A percentile compares a stretch with the other conserved stretches of the same genome.
Conservation (phyloP, 2,797 vertebrate genomes). For the Sus cebifrons region DNA sequence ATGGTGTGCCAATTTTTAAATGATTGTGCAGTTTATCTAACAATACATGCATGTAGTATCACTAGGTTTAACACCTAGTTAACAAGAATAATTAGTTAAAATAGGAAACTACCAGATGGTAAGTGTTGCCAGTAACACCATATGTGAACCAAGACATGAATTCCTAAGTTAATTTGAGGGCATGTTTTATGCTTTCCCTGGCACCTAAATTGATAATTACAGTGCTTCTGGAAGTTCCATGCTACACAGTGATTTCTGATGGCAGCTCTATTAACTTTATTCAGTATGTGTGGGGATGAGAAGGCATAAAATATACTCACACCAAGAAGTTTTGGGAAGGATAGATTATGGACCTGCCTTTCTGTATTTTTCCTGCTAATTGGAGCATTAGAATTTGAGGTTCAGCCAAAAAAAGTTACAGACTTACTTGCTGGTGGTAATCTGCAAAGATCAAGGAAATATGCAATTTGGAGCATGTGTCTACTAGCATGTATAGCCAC, state of each 20-base stretch:
- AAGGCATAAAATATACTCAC: background rate
- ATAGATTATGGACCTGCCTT: background rate
- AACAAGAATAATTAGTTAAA: constrained; percentile 71
- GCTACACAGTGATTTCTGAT: background rate
- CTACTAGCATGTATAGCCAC: too few relatives aligned
- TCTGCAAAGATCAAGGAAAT: background rate
- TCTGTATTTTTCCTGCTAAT: background rate
- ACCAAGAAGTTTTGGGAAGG: background rate
- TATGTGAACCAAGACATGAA: constrained; percentile 39
- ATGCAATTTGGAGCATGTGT: background rate
- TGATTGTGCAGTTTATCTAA: constrained; percentile 29
- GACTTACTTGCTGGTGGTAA: background rate
- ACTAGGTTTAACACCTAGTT: constrained; percentile 61
- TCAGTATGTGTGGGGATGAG: background rate
- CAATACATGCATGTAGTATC: background rate
- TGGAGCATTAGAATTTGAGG: constrained; percentile 8
- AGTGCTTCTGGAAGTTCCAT: background rate
- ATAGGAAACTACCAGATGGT: constrained; percentile 68
- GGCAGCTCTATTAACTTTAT: background rate
- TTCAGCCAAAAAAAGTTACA: background rate
- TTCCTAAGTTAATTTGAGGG: constrained; percentile 50
- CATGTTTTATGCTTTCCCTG: constrained; percentile 25
- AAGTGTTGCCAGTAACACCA: constrained; percentile 51
- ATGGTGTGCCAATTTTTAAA: background rate
- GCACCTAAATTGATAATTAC: constrained; percentile 31